Evolutionary conservation across 2,113 vertebrate species (phyloP), one percentile per base, ranked within the genome.

Genomic region (Tinamus guttatus): DNA sequence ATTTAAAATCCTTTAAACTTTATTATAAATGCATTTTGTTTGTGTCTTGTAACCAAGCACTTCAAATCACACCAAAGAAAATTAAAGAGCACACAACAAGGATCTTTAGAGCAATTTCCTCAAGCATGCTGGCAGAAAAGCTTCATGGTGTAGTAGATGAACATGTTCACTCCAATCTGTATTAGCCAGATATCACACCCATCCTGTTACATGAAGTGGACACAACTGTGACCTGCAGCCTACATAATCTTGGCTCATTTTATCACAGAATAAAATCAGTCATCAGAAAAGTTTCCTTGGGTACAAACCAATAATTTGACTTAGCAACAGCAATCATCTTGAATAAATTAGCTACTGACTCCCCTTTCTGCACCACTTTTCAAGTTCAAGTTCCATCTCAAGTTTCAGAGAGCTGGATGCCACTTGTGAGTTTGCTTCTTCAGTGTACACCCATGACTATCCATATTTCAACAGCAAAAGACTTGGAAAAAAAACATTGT

Each of bases 51-150:
- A 83, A 74, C 27, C n/a, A 74, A 65, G 9, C 9, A 54, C 30
- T 65, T 11, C 64, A 79, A 74, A 83, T 65, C 27, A 49, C 59
- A 90, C 82, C 30, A 85, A 85, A 91, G 49, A 77, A 83, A 91
- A 88, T 62, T 74, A 45, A 62, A 85, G 36, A 32, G 3, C 14
- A 51, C 25, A 52, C 2, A 80, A 80, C 21, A 32, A 22, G 51
- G 40, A n/a, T 70, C 49, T 58, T 27, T 49, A 36, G 36, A 7
- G 30, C 30, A 63, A 54, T 74, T 82, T 58, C 11, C n/a, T 54
- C 63, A 71, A 82, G 25, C 5, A 21, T 12, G 12, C 8, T 64
- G 77, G 43, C 16, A 79, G 63, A 65, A 87, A 80, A 83, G 18
- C 30, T 36, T 52, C 36, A 10, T 63, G 30, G 43, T 76, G 30